Evolutionary conservation across 2,888 invertebrate genomes (phyloP).

Genomic region (Euzetes globulus): DNA sequence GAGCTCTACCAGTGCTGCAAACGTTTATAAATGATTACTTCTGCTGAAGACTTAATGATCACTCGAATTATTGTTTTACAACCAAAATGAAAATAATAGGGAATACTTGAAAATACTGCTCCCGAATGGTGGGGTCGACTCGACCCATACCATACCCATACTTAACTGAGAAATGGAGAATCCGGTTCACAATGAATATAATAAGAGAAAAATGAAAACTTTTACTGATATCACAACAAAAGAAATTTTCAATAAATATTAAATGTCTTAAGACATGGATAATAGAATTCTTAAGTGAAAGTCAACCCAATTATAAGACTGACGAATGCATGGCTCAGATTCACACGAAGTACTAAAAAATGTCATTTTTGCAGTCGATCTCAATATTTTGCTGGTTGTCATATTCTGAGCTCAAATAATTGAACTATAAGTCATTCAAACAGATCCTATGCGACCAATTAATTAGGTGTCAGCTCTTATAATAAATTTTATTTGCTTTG

Average conservation of each 20-base stretch:
- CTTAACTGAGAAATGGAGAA: too few species aligned
- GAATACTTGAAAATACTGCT: not conserved
- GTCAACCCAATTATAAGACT: too few species aligned
- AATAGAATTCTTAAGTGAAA: too few species aligned
- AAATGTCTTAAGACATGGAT: too few species aligned
- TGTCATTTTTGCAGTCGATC: not conserved
- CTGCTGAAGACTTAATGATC: not conserved
- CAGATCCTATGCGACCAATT: not conserved
- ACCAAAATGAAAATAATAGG: not conserved
- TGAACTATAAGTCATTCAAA: not conserved
- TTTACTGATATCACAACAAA: too few species aligned
- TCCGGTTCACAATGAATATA: too few species aligned
- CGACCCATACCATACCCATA: not conserved
- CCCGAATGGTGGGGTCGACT: not conserved
- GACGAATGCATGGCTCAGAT: too few species aligned
- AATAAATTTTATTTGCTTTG: slow-evolving; percentile 8
- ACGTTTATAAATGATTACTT: not conserved
- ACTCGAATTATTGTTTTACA: not conserved
- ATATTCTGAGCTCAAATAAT: not conserved
- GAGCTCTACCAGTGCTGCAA: not conserved
- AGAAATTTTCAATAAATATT: too few species aligned
- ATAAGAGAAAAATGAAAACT: too few species aligned
- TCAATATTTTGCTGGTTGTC: not conserved
- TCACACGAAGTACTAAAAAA: not conserved
- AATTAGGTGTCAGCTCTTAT: not conserved